Evolutionary conservation across 1,140 invertebrate species (phyloP).

Genomic region (Leguminivora glycinivorella): DNA sequence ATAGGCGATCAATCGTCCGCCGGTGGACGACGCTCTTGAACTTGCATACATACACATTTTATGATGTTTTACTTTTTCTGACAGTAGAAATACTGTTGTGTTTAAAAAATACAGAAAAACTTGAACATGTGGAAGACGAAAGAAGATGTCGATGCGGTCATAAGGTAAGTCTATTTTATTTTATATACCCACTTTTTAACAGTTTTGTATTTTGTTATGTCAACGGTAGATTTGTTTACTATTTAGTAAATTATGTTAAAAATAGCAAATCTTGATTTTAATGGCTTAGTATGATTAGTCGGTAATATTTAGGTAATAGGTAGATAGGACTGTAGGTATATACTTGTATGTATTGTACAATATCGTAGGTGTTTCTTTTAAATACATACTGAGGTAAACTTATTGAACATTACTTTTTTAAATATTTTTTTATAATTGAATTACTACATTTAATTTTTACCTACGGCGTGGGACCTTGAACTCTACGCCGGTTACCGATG

Average conservation of each 20-base stretch:
- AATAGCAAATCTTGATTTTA: too few species aligned
- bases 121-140: constrained; percentile 40
- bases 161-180: constrained; percentile 32
- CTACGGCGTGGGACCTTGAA: too few species aligned
- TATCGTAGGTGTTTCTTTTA: too few species aligned
- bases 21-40: neutral
- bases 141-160: constrained; percentile 33
- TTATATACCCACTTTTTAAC: neutral
- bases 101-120: constrained; percentile 4
- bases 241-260: neutral
- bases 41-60: neutral
- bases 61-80: neutral
- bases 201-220: neutral
- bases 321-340: too few species aligned
- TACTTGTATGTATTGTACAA: too few species aligned
- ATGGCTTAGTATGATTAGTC: too few species aligned
- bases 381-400: too few species aligned
- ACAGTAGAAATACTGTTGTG: neutral
- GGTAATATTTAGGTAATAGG: too few species aligned
- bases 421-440: too few species aligned
- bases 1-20: neutral
- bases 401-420: too few species aligned
- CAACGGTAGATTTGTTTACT: neutral
- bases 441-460: too few species aligned
- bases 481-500: too few species aligned